Evolutionary conservation across 2,797 vertebrate species (phyloP), one percentile per base, ranked within the genome.

Genomic region (Sus cebifrons): DNA sequence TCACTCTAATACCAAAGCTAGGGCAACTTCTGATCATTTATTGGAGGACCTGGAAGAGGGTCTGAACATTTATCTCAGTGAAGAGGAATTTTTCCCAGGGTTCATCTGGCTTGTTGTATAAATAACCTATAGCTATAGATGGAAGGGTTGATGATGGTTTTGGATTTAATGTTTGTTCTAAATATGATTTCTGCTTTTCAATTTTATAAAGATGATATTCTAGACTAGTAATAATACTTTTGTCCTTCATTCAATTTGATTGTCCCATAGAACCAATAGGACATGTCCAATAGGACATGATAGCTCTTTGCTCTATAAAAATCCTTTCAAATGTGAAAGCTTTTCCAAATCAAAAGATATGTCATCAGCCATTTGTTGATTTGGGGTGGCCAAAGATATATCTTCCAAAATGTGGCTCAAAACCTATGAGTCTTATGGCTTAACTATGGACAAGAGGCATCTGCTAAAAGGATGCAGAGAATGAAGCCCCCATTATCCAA

Each of bases 161-260:
- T 52, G 15, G 65, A 58, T 86, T 95, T 91, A 29, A 86, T 32
- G 83, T 96, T 91, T 86, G 25, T 73, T 82, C n/a, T 86, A 62
- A 77, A 88, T 89, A 5, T 73, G 10, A 94, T 56, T 86, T 89
- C 8, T 73, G 21, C 73, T 4, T 93, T 92, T 89, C 88, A 40
- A 82, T 91, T 71, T 96, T 93, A 23, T 40, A 8, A 88, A 77
- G 17, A n/a, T 23, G 79, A 2, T 70, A 29, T 93, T 82, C 71
- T 78, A 91, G 40, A 17, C 12, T 65, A 49, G 5, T 58, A 12
- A 56, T 32, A 4, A n/a, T 23, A 84, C 11, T 77, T 58, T 81
- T 81, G 3, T 86, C 25, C 1, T 92, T 88, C 17, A 77, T 90
- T 82, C 62, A 91, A n/a, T 92, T 75, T 71, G 11, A 71, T 49